These are phyloP conservation scores for Clarias pachynema DNA, from an alignment of 2,797 vertebrate genomes.

Conservation along the genomic window DNA sequence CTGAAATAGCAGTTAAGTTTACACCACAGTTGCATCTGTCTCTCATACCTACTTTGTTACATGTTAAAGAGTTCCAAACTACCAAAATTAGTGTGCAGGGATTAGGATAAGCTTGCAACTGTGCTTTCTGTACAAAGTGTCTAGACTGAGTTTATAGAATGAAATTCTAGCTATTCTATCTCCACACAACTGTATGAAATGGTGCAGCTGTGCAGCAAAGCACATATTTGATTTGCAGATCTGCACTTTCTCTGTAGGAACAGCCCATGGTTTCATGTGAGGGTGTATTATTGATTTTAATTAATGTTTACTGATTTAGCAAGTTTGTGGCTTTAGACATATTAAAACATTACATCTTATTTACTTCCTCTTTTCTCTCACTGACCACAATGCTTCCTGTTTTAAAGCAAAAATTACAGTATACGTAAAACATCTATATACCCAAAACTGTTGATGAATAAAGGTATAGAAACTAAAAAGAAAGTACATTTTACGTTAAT, in stretches of 20 bases:
- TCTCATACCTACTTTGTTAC: background rate
- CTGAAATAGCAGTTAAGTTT: conserved; percentile 12
- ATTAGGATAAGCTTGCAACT: background rate
- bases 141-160: background rate
- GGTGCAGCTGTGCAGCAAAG: background rate
- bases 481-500: background rate
- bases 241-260: background rate
- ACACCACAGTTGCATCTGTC: conserved; percentile 24
- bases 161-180: background rate
- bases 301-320: background rate
- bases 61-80: background rate
- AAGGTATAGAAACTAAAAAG: background rate
- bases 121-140: background rate
- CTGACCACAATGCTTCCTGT: background rate
- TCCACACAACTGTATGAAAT: background rate
- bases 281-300: background rate
- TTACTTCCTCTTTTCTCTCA: background rate
- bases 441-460: background rate
- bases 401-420: background rate
- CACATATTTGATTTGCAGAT: background rate
- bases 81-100: background rate
- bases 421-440: background rate
- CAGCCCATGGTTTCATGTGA: background rate
- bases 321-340: background rate
- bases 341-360: background rate